Evolutionary conservation across 2,113 vertebrate genomes (phyloP).

Genomic region (Glareola pratincola): DNA sequence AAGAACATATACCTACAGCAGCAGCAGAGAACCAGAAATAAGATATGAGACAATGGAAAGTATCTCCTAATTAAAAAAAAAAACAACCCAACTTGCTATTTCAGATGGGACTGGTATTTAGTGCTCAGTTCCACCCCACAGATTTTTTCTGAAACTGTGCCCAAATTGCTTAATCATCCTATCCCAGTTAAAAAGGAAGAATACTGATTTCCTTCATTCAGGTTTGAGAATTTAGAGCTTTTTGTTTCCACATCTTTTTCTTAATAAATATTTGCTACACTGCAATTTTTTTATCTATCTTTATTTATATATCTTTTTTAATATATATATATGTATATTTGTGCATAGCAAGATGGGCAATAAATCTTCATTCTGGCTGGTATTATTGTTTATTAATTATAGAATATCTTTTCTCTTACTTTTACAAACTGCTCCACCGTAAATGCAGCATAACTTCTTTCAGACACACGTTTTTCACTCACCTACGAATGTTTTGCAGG

Average conservation of each 20-base stretch:
- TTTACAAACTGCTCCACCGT: not conserved
- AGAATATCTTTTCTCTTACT: not conserved
- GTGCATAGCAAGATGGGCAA: not conserved
- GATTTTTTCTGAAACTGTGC: not conserved
- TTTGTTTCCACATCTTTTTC: not conserved
- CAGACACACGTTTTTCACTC: rapidly evolving
- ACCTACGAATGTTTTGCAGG: not conserved
- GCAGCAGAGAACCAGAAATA: not conserved
- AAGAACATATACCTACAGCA: too few relatives aligned
- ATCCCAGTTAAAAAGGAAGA: not conserved
- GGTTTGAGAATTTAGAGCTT: not conserved
- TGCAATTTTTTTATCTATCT: not conserved
- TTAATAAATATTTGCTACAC: not conserved
- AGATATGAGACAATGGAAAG: not conserved
- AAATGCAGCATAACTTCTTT: not conserved
- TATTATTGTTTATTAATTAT: not conserved
- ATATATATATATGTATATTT: too few relatives aligned
- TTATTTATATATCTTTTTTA: not conserved
- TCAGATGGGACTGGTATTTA: not conserved
- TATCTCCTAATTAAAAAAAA: too few relatives aligned
- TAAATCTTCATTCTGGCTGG: not conserved
- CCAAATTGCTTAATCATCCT: not conserved
- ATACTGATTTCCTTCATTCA: not conserved
- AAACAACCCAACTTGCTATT: rapidly evolving
- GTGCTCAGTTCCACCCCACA: not conserved